Evolutionary conservation across 2,797 vertebrate species (phyloP), one percentile per base, ranked within the genome.

Genomic region (Hippocampus kuda): DNA sequence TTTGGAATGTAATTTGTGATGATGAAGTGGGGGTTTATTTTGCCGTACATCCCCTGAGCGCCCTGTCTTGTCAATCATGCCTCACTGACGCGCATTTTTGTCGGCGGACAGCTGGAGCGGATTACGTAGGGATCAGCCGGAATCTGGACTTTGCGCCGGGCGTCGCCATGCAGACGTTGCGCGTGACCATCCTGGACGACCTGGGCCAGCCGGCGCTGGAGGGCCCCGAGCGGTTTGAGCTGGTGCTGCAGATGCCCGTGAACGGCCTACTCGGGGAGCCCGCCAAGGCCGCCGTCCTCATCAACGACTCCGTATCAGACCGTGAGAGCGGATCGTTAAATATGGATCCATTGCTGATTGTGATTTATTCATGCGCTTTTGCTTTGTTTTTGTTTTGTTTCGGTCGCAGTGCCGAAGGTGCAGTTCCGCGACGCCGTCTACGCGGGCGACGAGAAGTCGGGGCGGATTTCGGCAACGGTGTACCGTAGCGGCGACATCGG

Each of bases 111-210:
- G 96, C 96, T 83, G 94, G 95, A 62, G 71, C 90, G 81, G 96
- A 98, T 87, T 98, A 98, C 2, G 94, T 98, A 42, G 96, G 95
- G 46, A 97, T 98, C 86, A 97, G 95, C 80, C 91, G 91, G 54
- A 94, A 93, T 81, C 86, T 98, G 83, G 94, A 97, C 82, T 98
- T 97, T 75, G 91, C 93, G 5, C 93, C 95, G 0, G 96, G 95
- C 64, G 92, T 98, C 77, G 92, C 87, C 78, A 91, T 93, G 93
- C 96, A 98, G 86, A 94, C 89, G 0, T 85, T 97, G 68, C 91
- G 90, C 2, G 91, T 97, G 4, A 86, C 86, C 69, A 90, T 98
- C 80, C 87, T 98, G 86, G 96, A 98, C 75, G 96, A 98, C 80
- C 91, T 97, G 67, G 96, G 95, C 38, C 93, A 92, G 66, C 96